phyloP scores from a whole-genome alignment of 2,888 invertebrate species.

The Phalera bucephala region DNA sequence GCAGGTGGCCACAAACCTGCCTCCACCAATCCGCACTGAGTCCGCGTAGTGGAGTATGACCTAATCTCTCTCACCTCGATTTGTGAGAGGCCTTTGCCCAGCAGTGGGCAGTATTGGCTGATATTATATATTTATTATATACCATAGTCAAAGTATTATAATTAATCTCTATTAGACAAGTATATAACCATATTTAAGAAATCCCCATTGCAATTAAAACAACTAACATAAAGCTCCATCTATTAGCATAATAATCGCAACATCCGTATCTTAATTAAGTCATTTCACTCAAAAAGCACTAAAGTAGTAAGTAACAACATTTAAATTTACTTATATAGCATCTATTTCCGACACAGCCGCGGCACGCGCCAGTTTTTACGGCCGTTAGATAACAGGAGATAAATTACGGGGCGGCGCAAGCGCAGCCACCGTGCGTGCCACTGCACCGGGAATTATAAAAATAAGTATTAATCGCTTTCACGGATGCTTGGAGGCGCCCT shows the following conservation, averaged over 20 bases:
- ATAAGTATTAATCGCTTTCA: conserved; percentile 21
- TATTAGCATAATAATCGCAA: neutral
- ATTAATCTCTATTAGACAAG: no score
- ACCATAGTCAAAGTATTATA: no score
- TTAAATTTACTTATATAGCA: conserved; percentile 24
- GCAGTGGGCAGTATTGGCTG: no score
- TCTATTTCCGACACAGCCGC: conserved; percentile 39
- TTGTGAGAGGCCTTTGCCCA: no score
- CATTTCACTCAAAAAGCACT: conserved; percentile 22
- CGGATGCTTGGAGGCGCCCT: conserved; percentile 24
- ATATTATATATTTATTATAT: no score
- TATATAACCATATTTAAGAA: no score
- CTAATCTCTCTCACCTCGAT: no score
- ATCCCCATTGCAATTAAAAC: no score
- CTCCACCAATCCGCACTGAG: no score
- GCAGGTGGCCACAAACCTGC: no score
- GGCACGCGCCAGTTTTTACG: conserved; percentile 61
- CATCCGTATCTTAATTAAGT: conserved; percentile 10
- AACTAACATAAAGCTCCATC: no score
- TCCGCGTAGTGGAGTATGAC: no score
- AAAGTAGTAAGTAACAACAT: conserved; percentile 17
- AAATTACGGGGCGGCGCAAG: conserved; percentile 43
- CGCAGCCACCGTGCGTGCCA: conserved; percentile 23
- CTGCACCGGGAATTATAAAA: conserved; percentile 24
- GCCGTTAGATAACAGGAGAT: conserved; percentile 61